These are phyloP conservation scores for Oikopleura albicans DNA, from an alignment of 23 tunicate species.

Conservation along the genomic window DNA sequence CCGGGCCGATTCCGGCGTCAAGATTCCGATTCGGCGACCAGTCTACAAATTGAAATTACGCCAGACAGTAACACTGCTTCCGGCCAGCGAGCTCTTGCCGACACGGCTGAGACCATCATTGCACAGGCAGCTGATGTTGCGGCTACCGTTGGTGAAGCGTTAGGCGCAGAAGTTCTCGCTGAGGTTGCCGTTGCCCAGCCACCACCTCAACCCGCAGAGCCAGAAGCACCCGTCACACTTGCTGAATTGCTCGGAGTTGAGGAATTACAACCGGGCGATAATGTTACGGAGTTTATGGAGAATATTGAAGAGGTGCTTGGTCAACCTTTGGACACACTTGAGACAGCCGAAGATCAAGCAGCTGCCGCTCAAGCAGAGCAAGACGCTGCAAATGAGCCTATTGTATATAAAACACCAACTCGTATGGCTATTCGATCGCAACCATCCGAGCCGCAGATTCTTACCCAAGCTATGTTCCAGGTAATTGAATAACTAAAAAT, in stretches of 20 bases:
- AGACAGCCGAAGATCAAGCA: neutral
- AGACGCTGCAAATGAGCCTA: slow-evolving; percentile 3
- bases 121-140: neutral
- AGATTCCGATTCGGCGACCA: neutral
- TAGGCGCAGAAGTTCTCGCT: neutral
- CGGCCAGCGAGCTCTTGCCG: no score
- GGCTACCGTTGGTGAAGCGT: slow-evolving; percentile 8
- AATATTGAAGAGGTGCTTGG: neutral
- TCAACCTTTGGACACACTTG: neutral
- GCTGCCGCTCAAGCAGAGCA: neutral
- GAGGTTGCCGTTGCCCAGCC: slow-evolving; percentile 3
- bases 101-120: neutral
- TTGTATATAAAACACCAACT: neutral
- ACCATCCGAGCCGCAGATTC: neutral
- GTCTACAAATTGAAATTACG: neutral
- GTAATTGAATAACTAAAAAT: no score
- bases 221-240: neutral
- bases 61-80: neutral
- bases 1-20: neutral
- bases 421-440: neutral
- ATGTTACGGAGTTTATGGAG: neutral
- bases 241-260: neutral
- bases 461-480: neutral
- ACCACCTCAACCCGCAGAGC: neutral
- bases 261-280: neutral